Percentiles rank a stretch among this genome's conserved stretches.
These are phyloP conservation scores for Idris sp. DNA, from an alignment of 1,140 invertebrate species.

Conservation along the genomic window DNA sequence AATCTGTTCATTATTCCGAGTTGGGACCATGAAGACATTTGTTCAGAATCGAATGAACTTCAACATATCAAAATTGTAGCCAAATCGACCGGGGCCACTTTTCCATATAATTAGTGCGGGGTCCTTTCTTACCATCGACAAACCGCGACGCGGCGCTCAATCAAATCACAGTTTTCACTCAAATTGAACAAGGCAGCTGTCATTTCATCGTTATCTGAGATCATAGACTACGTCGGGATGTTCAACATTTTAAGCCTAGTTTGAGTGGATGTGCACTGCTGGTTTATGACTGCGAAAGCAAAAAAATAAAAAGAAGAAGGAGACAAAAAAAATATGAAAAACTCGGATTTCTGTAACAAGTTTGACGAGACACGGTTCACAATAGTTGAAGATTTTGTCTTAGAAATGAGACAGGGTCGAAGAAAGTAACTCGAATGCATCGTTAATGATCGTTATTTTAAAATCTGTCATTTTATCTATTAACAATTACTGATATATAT, in stretches of 20 bases:
- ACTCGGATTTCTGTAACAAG: conserved; percentile 22
- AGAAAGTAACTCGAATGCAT: no score
- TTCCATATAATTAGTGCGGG: no score
- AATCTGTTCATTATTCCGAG: no score
- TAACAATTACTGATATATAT: neutral
- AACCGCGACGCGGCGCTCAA: conserved; percentile 52
- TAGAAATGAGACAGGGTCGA: neutral
- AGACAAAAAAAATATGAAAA: no score
- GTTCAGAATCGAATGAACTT: no score
- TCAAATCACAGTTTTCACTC: conserved; percentile 49
- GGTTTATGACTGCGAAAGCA: conserved; percentile 19
- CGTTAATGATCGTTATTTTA: no score
- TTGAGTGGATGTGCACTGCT: conserved; percentile 27
- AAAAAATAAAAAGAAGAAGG: no score
- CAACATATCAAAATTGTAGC: no score
- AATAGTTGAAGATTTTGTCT: conserved; percentile 8
- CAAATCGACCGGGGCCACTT: no score
- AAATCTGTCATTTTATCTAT: conserved; percentile 1
- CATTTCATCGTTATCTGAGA: conserved; percentile 49
- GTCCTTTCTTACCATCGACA: conserved; percentile 56
- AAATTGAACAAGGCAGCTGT: conserved; percentile 42
- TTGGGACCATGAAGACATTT: no score
- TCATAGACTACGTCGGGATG: conserved; percentile 46
- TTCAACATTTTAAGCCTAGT: conserved; percentile 31
- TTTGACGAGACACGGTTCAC: neutral